These are phyloP conservation scores for Eurois occulta DNA, from an alignment of 2,888 invertebrate genomes.

Conservation along the genomic window DNA sequence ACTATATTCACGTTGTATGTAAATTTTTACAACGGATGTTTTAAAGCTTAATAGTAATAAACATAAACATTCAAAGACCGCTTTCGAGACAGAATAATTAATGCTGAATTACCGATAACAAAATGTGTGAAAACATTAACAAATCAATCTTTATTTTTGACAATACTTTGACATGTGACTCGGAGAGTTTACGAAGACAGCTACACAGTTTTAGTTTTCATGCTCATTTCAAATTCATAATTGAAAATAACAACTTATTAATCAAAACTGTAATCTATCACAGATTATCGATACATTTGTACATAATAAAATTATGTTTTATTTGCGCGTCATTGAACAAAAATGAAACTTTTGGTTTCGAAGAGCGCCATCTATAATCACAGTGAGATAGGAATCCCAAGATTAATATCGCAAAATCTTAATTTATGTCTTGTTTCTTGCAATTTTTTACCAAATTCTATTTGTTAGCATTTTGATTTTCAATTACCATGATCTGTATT, in stretches of 20 bases:
- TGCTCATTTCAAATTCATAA: not conserved
- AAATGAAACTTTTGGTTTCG: not conserved
- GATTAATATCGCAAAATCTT: no score
- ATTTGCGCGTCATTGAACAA: not conserved
- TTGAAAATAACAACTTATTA: not conserved
- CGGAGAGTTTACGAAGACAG: slow-evolving; percentile 17
- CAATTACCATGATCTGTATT: no score
- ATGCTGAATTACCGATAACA: slow-evolving; percentile 23
- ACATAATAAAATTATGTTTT: not conserved
- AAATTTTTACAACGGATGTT: slow-evolving; percentile 22
- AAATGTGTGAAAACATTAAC: slow-evolving; percentile 35
- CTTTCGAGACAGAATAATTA: slow-evolving; percentile 24
- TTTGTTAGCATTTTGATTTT: not conserved
- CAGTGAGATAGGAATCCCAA: not conserved
- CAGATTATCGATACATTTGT: not conserved
- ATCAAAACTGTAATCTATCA: not conserved
- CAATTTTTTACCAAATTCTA: not conserved
- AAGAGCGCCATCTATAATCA: not conserved
- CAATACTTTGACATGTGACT: slow-evolving; percentile 8
- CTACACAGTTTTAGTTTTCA: not conserved
- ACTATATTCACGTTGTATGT: not conserved
- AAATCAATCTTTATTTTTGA: slow-evolving; percentile 35
- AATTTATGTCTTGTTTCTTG: no score
- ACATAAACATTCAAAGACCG: slow-evolving; percentile 9
- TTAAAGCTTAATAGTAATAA: slow-evolving; percentile 29